Evolutionary conservation across 2,888 invertebrate species (phyloP), one percentile per base, ranked within the genome.

Genomic region (Andrena haemorrhoa): DNA sequence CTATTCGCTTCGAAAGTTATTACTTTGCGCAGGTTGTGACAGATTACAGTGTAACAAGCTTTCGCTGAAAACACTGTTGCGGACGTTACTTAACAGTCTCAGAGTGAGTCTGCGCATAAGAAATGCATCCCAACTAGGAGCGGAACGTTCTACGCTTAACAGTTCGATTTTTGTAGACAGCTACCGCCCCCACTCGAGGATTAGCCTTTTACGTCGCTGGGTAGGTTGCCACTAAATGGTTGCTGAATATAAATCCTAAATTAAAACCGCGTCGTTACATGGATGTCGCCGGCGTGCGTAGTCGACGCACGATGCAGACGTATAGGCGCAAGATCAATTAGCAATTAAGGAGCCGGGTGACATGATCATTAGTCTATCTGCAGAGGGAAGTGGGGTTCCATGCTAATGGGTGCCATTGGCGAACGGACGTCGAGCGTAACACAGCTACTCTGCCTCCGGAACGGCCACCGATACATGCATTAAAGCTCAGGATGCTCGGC

Each of bases 311-410:
- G 60, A 56, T 49, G 74, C 70, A 72, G 72, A 81, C 70, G 73
- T 85, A 85, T 84, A 77, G 87, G 87, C 88, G 87, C 85, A 85
- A 88, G 87, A 90, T 90, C 92, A 92, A 92, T 92, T 91, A 92
- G 92, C 88, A 91, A 91, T 91, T 91, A 91, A 91, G 86, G 84
- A 84, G 79, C 74, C 60, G 82, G 83, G 87, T 89, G 91, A 91
- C 90, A 90, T 84, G 91, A 88, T 91, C 91, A 89, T 91, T 91
- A 90, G 88, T 88, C 79, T 83, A 85, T 87, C 78, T 83, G 79
- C 49, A 56, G 78, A 49, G 79, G 60, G 74, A 58, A 79, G 70
- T 49, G 74, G 74, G 70, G 71, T 60, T 29, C 70, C 71, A 79
- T 84, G 85, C 84, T 85, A 84, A 85, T 85, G 85, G 85, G 75